Conservation (phyloP, 2,113 vertebrate species). For the Phoenicopterus ruber region DNA sequence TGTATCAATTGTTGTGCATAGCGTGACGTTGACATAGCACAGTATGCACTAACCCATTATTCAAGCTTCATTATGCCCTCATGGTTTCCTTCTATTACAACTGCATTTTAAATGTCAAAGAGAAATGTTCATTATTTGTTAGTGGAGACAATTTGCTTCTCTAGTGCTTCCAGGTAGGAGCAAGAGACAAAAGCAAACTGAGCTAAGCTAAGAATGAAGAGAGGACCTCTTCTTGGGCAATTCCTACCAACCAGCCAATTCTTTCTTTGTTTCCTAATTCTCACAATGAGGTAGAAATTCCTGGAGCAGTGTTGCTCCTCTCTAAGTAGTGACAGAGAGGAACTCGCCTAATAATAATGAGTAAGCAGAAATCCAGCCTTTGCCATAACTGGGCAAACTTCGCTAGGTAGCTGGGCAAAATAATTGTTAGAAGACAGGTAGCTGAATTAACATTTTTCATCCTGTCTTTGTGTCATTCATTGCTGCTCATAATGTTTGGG, state of each 20-base stretch:
- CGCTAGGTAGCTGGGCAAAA: not conserved
- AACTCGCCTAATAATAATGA: not conserved
- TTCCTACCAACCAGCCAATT: not conserved
- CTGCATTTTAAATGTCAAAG: not conserved
- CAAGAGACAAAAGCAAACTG: not conserved
- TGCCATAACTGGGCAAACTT: not conserved
- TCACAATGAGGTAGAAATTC: not conserved
- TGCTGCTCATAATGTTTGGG: not conserved
- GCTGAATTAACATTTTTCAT: not conserved
- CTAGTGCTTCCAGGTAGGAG: not conserved
- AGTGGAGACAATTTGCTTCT: not conserved
- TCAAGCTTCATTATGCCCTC: not conserved
- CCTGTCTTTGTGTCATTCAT: not conserved
- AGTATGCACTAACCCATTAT: not conserved
- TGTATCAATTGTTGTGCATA: not conserved
- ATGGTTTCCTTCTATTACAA: not conserved
- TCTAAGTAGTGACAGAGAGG: not conserved
- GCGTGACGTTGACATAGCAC: not conserved
- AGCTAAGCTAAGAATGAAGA: not conserved
- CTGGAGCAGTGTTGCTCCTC: not conserved
- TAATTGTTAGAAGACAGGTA: not conserved
- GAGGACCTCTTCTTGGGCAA: not conserved
- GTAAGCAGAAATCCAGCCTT: not conserved
- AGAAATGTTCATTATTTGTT: not conserved
- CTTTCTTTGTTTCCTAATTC: not conserved